phyloP scores from a whole-genome alignment of 2,888 invertebrate genomes.

The Strigamia maritima region DNA sequence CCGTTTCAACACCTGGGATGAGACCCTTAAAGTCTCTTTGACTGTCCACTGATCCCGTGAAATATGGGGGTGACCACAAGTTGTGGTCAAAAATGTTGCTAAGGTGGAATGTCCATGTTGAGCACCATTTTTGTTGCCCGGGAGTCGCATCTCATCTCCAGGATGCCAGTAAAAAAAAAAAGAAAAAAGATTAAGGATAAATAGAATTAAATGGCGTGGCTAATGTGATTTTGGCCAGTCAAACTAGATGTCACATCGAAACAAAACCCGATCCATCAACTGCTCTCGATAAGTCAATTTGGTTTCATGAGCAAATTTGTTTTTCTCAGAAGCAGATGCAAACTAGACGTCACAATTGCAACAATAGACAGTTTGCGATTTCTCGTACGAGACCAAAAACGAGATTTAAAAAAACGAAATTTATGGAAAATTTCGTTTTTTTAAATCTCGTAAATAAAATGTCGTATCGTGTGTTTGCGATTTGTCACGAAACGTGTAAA shows the following conservation, averaged over 20 bases:
- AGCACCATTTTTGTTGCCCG: background rate
- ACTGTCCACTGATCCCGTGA: slow-evolving; percentile 11
- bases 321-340: too few relatives aligned
- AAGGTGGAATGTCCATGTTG: background rate
- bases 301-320: background rate
- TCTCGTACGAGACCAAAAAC: too few relatives aligned
- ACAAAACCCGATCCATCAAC: background rate
- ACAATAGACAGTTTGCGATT: too few relatives aligned
- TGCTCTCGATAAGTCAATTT: background rate
- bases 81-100: slow-evolving; percentile 16
- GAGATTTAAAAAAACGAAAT: too few relatives aligned
- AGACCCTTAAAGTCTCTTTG: background rate
- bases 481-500: too few relatives aligned
- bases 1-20: background rate
- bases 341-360: too few relatives aligned
- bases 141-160: background rate
- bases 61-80: slow-evolving; percentile 10
- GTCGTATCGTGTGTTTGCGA: too few relatives aligned
- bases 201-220: background rate
- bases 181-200: background rate
- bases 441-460: too few relatives aligned
- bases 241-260: background rate
- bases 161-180: background rate
- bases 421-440: too few relatives aligned
- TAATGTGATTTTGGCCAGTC: background rate